Conservation (phyloP, 2,888 invertebrate species). For the Drosophila macrospina region DNA sequence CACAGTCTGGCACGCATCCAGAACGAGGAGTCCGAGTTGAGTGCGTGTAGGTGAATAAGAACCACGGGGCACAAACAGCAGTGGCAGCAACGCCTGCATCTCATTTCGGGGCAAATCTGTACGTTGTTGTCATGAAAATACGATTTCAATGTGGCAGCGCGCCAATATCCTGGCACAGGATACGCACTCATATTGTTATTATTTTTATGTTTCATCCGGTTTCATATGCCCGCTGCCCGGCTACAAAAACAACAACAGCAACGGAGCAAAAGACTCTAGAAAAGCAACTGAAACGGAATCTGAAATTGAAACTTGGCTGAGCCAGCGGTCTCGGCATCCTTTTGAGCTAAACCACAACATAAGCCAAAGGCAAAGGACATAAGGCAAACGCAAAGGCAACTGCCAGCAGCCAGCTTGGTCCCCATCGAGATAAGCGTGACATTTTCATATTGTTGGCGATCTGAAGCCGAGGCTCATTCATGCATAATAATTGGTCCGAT, state of each 20-base stretch:
- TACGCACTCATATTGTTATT: slow-evolving; percentile 71
- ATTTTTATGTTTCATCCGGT: slow-evolving; percentile 76
- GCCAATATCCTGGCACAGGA: slow-evolving; percentile 80
- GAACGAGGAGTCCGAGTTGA: slow-evolving; percentile 26
- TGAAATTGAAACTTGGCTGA: slow-evolving; percentile 50
- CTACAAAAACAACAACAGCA: slow-evolving; percentile 47
- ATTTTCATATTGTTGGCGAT: slow-evolving; percentile 83
- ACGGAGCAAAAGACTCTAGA: slow-evolving; percentile 13
- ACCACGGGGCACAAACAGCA: slow-evolving; percentile 42
- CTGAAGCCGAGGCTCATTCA: slow-evolving; percentile 56
- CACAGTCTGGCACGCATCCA: slow-evolving; percentile 66
- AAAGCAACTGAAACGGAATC: slow-evolving; percentile 16
- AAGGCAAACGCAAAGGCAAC: slow-evolving; percentile 35
- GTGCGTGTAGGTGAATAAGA: slow-evolving; percentile 41
- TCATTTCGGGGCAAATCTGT: slow-evolving; percentile 67
- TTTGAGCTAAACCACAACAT: slow-evolving; percentile 70
- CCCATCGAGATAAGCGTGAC: slow-evolving; percentile 83
- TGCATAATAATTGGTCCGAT: slow-evolving; percentile 66
- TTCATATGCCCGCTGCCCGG: slow-evolving; percentile 45
- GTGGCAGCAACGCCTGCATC: slow-evolving; percentile 69
- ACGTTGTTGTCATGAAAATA: slow-evolving; percentile 49
- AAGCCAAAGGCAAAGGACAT: slow-evolving; percentile 38
- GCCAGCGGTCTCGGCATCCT: slow-evolving; percentile 61
- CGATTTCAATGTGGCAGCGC: slow-evolving; percentile 59
- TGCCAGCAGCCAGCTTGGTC: slow-evolving; percentile 17